phyloP scores from a whole-genome alignment of 1,140 invertebrate species.

The Berghia stephanieae region DNA sequence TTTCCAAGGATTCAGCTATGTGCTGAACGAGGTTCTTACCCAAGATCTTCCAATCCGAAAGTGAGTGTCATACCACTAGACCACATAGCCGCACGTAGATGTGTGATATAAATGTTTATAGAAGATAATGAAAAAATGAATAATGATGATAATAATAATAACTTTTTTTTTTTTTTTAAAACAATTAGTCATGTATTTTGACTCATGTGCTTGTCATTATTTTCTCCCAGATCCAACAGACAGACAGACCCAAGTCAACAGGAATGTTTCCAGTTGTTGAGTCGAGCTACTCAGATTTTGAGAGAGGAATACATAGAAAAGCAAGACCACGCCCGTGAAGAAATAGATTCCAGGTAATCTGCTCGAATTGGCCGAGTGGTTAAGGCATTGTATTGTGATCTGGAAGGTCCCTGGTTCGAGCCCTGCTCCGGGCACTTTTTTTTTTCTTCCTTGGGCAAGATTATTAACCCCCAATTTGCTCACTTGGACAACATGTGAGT shows the following conservation, averaged over 20 bases:
- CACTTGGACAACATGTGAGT: too few relatives aligned
- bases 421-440: neutral
- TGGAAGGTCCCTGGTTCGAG: neutral
- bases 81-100: too few relatives aligned
- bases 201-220: neutral
- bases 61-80: too few relatives aligned
- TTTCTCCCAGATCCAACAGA: constrained; percentile 67
- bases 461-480: neutral
- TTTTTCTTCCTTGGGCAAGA: neutral
- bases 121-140: too few relatives aligned
- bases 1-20: too few relatives aligned
- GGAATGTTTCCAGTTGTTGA: constrained; percentile 77
- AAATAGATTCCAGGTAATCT: constrained; percentile 71
- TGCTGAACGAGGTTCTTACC: too few relatives aligned
- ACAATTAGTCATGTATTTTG: too few relatives aligned
- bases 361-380: neutral
- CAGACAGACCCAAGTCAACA: constrained; percentile 72
- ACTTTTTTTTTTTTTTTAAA: too few relatives aligned
- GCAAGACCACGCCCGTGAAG: constrained; percentile 75
- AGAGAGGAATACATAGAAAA: constrained; percentile 79
- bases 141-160: too few relatives aligned
- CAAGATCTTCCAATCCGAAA: too few relatives aligned
- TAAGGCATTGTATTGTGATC: neutral
- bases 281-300: constrained; percentile 77
- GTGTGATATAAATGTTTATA: too few relatives aligned